Percentiles rank a stretch among this genome's conserved stretches.
Evolutionary conservation across 2,888 invertebrate genomes (phyloP).

Genomic region (Ormyrus thymus): DNA sequence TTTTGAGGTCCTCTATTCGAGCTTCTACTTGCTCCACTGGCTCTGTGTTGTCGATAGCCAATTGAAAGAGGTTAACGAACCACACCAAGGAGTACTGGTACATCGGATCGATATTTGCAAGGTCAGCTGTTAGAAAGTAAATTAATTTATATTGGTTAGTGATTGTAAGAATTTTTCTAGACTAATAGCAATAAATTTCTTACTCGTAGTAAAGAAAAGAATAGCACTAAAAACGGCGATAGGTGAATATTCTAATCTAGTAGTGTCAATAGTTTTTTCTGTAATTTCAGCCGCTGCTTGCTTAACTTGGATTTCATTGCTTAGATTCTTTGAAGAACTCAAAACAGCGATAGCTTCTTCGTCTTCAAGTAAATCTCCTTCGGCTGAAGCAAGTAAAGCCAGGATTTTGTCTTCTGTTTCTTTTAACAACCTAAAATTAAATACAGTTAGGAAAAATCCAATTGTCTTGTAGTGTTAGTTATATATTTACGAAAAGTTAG

Average conservation of each 20-base stretch:
- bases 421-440: conserved; percentile 79
- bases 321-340: conserved; percentile 91
- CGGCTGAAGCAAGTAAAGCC: conserved; percentile 83
- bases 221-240: conserved; percentile 93
- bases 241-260: conserved; percentile 90
- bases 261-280: conserved; percentile 91
- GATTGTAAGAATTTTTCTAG: not conserved
- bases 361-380: conserved; percentile 91
- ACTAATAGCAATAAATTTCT: conserved; percentile 2
- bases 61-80: conserved; percentile 93
- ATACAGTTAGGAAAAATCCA: not conserved
- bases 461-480: not conserved
- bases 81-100: conserved; percentile 96
- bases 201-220: conserved; percentile 93
- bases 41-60: conserved; percentile 91
- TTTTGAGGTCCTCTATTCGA: conserved; percentile 84
- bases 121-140: conserved; percentile 78
- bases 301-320: conserved; percentile 94
- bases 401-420: conserved; percentile 95
- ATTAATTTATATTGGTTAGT: not conserved
- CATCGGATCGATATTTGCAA: conserved; percentile 97
- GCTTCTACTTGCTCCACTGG: conserved; percentile 87
- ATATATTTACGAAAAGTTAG: conserved; percentile 17
- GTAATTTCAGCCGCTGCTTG: conserved; percentile 93
- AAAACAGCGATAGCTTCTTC: conserved; percentile 91